A percentile compares a stretch with the other conserved stretches of the same genome.
phyloP scores from a whole-genome alignment of 2,888 invertebrate genomes.

The Hydroisotoma schaefferi region DNA sequence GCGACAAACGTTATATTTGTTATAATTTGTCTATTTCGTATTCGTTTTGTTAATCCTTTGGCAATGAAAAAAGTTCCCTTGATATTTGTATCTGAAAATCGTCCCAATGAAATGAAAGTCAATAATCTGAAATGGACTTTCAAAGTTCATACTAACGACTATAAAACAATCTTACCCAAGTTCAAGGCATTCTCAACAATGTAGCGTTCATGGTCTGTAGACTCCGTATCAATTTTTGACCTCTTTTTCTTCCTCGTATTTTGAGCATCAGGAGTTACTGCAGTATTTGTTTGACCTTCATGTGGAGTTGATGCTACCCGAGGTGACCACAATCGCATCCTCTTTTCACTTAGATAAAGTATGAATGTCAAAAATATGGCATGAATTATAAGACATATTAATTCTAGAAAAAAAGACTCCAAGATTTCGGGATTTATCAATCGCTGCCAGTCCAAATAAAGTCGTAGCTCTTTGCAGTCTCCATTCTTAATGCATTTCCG shows the following conservation, averaged over 20 bases:
- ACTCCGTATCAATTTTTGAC: too few relatives aligned
- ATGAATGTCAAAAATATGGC: background rate
- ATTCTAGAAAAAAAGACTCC: background rate
- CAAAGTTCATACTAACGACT: too few relatives aligned
- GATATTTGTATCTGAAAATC: background rate
- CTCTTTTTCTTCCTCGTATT: too few relatives aligned
- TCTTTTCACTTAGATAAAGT: background rate
- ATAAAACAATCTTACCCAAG: too few relatives aligned
- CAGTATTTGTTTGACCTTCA: too few relatives aligned
- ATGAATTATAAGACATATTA: background rate
- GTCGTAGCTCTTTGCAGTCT: background rate
- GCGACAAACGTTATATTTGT: slow-evolving; percentile 16
- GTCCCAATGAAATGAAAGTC: too few relatives aligned
- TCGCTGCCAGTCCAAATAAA: background rate
- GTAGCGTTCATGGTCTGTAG: too few relatives aligned
- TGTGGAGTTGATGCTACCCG: too few relatives aligned
- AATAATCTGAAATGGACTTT: too few relatives aligned
- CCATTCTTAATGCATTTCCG: background rate
- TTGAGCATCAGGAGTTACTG: too few relatives aligned
- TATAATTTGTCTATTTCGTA: background rate
- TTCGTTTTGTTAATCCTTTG: slow-evolving; percentile 3
- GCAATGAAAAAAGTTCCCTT: slow-evolving; percentile 12
- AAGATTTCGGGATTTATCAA: background rate
- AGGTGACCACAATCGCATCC: too few relatives aligned
- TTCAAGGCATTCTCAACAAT: too few relatives aligned